Conservation (phyloP, 1,140 invertebrate species). For the Vollenhovia emeryi region DNA sequence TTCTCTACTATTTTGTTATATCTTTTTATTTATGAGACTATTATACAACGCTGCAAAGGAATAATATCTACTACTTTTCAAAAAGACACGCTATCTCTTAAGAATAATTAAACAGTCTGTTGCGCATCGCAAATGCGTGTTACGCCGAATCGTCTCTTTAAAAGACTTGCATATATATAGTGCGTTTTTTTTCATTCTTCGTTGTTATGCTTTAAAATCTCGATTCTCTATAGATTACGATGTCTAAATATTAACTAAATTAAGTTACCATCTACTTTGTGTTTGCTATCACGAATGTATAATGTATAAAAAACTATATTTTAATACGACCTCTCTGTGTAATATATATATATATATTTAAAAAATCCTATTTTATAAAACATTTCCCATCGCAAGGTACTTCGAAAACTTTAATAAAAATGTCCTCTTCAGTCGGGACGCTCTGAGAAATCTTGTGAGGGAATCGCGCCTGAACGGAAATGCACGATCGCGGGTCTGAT, state of each 20-base stretch:
- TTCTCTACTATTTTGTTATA: slow-evolving; percentile 36
- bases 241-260: slow-evolving; percentile 4
- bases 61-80: neutral
- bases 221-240: neutral
- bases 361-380: slow-evolving; percentile 21
- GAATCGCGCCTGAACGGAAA: neutral
- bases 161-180: neutral
- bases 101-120: slow-evolving; percentile 5
- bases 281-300: neutral
- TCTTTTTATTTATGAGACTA: slow-evolving; percentile 30
- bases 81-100: neutral
- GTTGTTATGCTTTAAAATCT: neutral
- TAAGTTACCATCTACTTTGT: slow-evolving; percentile 16
- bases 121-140: neutral
- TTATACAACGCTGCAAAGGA: neutral
- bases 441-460: neutral
- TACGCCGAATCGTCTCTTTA: neutral
- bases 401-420: neutral
- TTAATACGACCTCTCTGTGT: neutral
- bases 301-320: neutral
- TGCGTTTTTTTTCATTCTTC: neutral
- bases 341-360: no score
- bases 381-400: neutral
- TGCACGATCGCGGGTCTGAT: neutral
- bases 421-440: neutral